Percentiles rank a stretch among this genome's conserved stretches.
These are phyloP conservation scores for Panthera leo DNA, from an alignment of 2,113 vertebrate genomes.

Conservation along the genomic window DNA sequence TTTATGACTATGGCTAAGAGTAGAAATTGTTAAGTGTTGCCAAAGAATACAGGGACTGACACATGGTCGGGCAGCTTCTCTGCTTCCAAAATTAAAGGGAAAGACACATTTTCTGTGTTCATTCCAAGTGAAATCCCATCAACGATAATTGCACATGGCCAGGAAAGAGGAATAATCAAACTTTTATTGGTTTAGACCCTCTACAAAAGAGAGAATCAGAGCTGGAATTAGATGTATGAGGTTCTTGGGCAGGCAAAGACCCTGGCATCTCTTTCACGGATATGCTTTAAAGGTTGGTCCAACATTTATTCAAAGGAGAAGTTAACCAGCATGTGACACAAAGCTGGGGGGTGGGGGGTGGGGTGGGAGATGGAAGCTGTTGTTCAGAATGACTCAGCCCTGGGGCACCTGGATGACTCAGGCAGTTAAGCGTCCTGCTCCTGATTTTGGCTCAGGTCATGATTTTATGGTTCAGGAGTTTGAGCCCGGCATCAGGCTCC, in stretches of 20 bases:
- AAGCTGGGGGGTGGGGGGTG: background rate
- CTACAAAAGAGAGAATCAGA: background rate
- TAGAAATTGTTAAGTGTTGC: background rate
- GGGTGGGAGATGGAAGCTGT: background rate
- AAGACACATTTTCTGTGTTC: constrained; percentile 25
- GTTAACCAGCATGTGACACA: background rate
- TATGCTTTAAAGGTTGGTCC: background rate
- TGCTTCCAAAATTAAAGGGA: constrained; percentile 50
- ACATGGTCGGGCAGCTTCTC: background rate
- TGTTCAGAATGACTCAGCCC: background rate
- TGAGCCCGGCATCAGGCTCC: too few relatives aligned
- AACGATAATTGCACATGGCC: background rate
- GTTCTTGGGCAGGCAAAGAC: background rate
- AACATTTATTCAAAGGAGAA: background rate
- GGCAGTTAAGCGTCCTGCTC: too few relatives aligned
- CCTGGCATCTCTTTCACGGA: background rate
- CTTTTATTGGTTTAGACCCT: constrained; percentile 9
- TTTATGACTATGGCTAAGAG: background rate
- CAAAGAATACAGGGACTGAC: constrained; percentile 40
- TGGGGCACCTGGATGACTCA: too few relatives aligned
- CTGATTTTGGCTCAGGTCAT: too few relatives aligned
- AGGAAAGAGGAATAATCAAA: background rate
- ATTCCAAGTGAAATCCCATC: constrained; percentile 46
- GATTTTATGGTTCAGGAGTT: too few relatives aligned
- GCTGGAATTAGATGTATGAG: background rate